phyloP scores from a whole-genome alignment of 2,797 vertebrate genomes.

The Oophaga sylvatica region DNA sequence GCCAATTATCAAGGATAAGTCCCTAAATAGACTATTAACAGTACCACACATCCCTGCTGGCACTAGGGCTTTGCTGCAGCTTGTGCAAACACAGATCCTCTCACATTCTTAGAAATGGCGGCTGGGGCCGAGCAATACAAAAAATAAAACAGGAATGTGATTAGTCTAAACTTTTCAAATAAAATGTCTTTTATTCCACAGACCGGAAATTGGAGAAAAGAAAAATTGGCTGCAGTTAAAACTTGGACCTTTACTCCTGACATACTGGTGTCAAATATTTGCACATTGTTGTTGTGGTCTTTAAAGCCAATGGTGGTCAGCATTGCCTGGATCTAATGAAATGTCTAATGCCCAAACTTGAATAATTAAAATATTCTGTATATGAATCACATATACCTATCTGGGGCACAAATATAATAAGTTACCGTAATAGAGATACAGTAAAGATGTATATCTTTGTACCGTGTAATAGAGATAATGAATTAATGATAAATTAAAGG shows the following conservation, averaged over 20 bases:
- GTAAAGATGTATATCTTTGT: no score
- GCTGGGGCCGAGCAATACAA: background rate
- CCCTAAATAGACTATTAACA: constrained; percentile 66
- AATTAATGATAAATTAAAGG: no score
- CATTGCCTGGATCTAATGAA: background rate
- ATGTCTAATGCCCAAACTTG: background rate
- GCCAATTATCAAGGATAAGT: constrained; percentile 65
- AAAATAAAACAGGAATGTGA: constrained; percentile 51
- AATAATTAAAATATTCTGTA: background rate
- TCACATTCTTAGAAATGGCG: constrained; percentile 25
- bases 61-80: constrained; percentile 15
- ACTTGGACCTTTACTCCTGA: background rate
- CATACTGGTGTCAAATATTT: constrained; percentile 37
- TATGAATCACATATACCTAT: no score
- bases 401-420: no score
- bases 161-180: constrained; percentile 25
- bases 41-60: constrained; percentile 52
- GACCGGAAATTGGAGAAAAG: constrained; percentile 11
- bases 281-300: background rate
- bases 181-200: background rate
- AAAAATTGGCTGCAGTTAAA: background rate
- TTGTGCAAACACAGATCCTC: constrained; percentile 36
- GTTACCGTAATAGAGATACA: no score
- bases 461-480: no score
- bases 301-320: background rate